These are phyloP conservation scores for Colletes gigas DNA, from an alignment of 1,140 invertebrate species.

Conservation along the genomic window DNA sequence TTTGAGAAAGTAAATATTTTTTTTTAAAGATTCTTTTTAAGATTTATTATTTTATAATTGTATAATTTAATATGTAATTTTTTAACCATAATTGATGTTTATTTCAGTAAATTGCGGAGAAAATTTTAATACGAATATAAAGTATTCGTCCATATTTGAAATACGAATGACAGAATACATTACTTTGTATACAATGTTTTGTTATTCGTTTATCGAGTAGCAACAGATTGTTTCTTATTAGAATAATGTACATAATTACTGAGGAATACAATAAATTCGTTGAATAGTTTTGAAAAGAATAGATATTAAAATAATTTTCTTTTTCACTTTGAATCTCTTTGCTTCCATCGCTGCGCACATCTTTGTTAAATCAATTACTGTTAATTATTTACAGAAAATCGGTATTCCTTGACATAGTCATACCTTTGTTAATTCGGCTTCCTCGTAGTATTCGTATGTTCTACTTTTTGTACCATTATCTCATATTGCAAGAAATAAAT, in stretches of 20 bases:
- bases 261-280: background rate
- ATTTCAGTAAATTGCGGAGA: slow-evolving; percentile 55
- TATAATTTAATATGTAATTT: no score
- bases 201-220: background rate
- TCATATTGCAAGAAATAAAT: slow-evolving; percentile 45
- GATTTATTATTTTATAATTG: background rate
- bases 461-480: slow-evolving; percentile 42
- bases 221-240: background rate
- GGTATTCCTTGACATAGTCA: background rate
- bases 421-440: slow-evolving; percentile 37
- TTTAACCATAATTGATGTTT: slow-evolving; percentile 16
- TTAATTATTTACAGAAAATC: slow-evolving; percentile 36
- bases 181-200: background rate
- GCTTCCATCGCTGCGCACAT: slow-evolving; percentile 31
- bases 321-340: background rate
- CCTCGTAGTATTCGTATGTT: slow-evolving; percentile 35
- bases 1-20: slow-evolving; percentile 62
- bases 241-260: slow-evolving; percentile 27
- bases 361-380: slow-evolving; percentile 6
- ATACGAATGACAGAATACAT: background rate
- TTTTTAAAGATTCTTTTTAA: background rate
- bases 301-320: background rate
- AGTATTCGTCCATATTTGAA: background rate
- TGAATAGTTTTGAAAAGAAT: background rate
- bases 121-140: background rate